Conservation (phyloP, 2,113 vertebrate species). For the Danio rerio region GRCz12tu NC_133190.1:51126501-51127000, state of each 20-base stretch:
- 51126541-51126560: too few species aligned
- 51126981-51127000: too few species aligned
- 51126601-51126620: too few species aligned
- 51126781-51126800: neutral
- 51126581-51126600: too few species aligned
- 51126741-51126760: neutral
- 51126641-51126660: too few species aligned
- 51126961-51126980: neutral
- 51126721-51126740: too few species aligned
- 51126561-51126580: too few species aligned
- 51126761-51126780: too few species aligned
- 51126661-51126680: neutral
- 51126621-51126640: too few species aligned
- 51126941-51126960: neutral
- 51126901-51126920: too few species aligned
- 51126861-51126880: neutral
- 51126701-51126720: neutral
- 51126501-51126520: too few species aligned
- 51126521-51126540: too few species aligned
- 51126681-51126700: neutral
- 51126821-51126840: neutral
- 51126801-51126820: neutral
- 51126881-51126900: conserved; percentile 7
- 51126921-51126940: neutral
- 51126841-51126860: neutral